Evolutionary conservation across 1,140 invertebrate species (phyloP).

Genomic region (Brachionus koreanus): DNA sequence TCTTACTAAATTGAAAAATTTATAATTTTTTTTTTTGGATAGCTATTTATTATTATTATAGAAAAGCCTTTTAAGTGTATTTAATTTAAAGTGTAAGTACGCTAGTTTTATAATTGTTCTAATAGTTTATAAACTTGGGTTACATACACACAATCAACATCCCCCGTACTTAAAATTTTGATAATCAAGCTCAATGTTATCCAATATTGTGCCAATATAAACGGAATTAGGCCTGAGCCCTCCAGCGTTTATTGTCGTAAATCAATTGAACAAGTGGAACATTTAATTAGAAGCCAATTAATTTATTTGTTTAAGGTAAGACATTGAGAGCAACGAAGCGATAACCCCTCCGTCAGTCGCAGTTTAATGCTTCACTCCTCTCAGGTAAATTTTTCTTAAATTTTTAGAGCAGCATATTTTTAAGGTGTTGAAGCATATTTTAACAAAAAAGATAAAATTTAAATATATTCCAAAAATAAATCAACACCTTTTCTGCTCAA

Average conservation of each 20-base stretch:
- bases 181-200: neutral
- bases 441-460: neutral
- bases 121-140: neutral
- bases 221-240: neutral
- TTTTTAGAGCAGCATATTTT: neutral
- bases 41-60: neutral
- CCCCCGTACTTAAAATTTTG: neutral
- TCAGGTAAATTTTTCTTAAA: neutral
- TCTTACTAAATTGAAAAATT: neutral
- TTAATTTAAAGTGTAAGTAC: neutral
- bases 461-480: neutral
- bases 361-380: neutral
- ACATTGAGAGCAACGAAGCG: neutral
- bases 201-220: neutral
- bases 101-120: neutral
- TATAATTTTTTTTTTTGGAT: neutral
- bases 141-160: constrained; percentile 2
- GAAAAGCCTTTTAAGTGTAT: neutral
- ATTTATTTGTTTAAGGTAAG: constrained; percentile 4
- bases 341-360: neutral
- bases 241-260: neutral
- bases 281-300: neutral
- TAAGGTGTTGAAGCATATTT: neutral
- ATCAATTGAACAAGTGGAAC: neutral
- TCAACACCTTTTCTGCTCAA: constrained; percentile 5